Evolutionary conservation across 2,888 invertebrate species (phyloP), one percentile per base, ranked within the genome.

Genomic region (Eudasyphora cyanicolor): DNA sequence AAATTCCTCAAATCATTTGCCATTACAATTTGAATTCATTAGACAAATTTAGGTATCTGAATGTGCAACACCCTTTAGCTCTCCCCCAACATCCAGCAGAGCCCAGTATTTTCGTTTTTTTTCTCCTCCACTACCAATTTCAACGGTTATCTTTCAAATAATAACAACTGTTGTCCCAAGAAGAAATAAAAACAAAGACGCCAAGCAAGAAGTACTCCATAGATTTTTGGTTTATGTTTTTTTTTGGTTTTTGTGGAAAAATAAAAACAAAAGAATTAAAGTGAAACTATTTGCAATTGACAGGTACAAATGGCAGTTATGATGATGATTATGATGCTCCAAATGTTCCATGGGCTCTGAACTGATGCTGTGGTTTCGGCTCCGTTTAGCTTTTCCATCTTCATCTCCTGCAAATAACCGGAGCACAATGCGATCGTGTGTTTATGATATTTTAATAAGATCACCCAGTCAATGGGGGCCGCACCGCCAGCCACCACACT

Each of bases 381-480:
- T 49, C 51, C 35, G 51, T 38, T 29, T n/a, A 49, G 29, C 67
- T 27, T 7, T 12, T n/a, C 62, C 32, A 76, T 27, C 64, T 27
- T 19, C 54, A 51, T n/a, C 12, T 69, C 27, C 70, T 49, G 42
- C 51, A 76, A 75, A 67, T 60, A 69, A 8, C 27, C 62, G 49
- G 51, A 32, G 27, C 60, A 21, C 57, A 49, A n/a, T 70, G 51
- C 27, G 86, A 89, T 88, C 87, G 86, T 87, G 88, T 76, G 75
- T 86, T 86, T 89, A 88, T 89, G 87, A 89, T 90, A 89, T 89
- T 89, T 89, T 89, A 89, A 89, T 89, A 90, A 89, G 88, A 89
- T 87, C 86, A 86, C 54, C 57, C 74, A 60, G 51, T 35, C 35
- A 35, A 62, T 54, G 54, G 69, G 27, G 69, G 76, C 38, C 57